phyloP scores from a whole-genome alignment of 1,140 invertebrate genomes.

The Euwallacea fornicatus region DNA sequence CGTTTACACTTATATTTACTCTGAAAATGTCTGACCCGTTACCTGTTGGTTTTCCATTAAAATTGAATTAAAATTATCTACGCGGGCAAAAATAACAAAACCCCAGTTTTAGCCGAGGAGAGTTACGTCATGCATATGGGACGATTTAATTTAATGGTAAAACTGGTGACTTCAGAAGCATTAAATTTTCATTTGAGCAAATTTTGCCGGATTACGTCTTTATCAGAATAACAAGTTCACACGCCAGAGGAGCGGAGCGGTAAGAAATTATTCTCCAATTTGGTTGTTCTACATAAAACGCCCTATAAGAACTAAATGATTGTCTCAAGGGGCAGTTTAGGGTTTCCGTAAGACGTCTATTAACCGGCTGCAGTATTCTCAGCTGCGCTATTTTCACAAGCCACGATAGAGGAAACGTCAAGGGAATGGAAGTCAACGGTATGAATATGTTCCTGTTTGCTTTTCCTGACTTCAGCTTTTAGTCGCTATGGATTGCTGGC shows the following conservation, averaged over 20 bases:
- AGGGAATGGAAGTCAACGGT: conserved; percentile 6
- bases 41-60: conserved; percentile 5
- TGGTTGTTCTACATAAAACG: conserved; percentile 36
- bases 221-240: conserved; percentile 33
- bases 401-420: conserved; percentile 9
- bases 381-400: conserved; percentile 3
- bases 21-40: background rate
- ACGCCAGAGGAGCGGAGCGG: conserved; percentile 25
- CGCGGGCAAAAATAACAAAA: too few species aligned
- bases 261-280: conserved; percentile 35
- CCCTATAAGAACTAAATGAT: conserved; percentile 35
- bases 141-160: too few species aligned
- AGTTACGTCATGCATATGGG: too few species aligned
- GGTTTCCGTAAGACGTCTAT: conserved; percentile 35
- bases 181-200: conserved; percentile 27
- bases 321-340: conserved; percentile 31
- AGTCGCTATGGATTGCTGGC: background rate
- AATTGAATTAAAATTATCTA: background rate
- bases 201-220: conserved; percentile 27
- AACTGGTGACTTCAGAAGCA: background rate
- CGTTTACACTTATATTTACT: conserved; percentile 3
- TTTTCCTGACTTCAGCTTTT: background rate
- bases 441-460: conserved; percentile 12
- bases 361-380: conserved; percentile 33
- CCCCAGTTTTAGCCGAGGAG: too few species aligned